Evolutionary conservation across 1,140 invertebrate genomes (phyloP).

Genomic region (Trypoxylus dichotomus): DNA sequence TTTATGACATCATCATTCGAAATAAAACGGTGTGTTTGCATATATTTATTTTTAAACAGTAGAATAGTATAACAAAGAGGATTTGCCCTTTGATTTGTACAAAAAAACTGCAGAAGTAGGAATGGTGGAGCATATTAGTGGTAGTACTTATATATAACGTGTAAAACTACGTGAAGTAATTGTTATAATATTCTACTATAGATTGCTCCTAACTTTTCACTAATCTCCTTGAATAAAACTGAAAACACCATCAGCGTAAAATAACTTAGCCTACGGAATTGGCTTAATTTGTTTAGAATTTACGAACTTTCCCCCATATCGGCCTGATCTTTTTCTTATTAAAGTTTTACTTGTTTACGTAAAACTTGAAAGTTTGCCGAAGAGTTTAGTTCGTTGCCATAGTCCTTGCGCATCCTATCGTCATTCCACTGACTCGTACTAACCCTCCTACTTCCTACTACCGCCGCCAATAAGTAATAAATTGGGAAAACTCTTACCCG

Average conservation of each 20-base stretch:
- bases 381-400: background rate
- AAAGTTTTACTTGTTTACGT: conserved; percentile 18
- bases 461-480: background rate
- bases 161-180: background rate
- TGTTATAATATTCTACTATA: background rate
- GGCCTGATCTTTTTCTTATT: background rate
- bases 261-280: background rate
- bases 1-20: too few relatives aligned
- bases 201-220: background rate
- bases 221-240: background rate
- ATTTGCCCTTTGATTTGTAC: too few relatives aligned
- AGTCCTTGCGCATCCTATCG: background rate
- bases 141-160: too few relatives aligned
- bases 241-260: background rate
- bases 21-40: too few relatives aligned
- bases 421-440: background rate
- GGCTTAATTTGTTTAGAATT: conserved; percentile 5
- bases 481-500: background rate
- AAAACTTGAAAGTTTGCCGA: conserved; percentile 4
- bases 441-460: background rate
- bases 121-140: too few relatives aligned
- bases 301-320: conserved; percentile 10
- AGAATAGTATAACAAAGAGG: too few relatives aligned
- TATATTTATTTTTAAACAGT: background rate
- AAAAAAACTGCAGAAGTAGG: too few relatives aligned